Base-by-base conservation (phyloP, 2,888 invertebrate species). In the Drosophila lutescens region DNA sequence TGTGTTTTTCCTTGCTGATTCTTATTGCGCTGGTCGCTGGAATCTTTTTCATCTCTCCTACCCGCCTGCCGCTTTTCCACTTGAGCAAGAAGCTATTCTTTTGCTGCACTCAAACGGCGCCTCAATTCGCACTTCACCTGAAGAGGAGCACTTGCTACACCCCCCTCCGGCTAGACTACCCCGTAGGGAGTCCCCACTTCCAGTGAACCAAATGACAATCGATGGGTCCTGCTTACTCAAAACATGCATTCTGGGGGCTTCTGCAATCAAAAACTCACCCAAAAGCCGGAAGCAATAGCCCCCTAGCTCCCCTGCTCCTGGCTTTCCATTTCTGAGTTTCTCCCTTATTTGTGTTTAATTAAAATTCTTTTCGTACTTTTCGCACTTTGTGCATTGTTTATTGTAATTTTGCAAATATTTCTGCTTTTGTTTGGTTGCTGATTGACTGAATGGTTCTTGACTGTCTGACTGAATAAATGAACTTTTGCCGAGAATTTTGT, bases 41-140 rank as follows among this genome's bases (percentile, higher is more conserved):
- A 76, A 76, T 85, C 76, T 68, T 78, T 71, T 68, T 47, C 81
- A 75, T 50, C 20, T 20, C 51, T 55, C 43, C 44, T 40, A 23
- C 59, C 65, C 76, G 63, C 58, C 51, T 71, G 70, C 50, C 75
- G 78, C 80, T 83, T 80, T 83, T 86, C 71, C 78, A 86, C 87
- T 83, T 65, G 73, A 86, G 69, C 80, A 66, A 59, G 54, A 73
- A 68, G 80, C 80, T 74, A 73, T 88, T 88, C 88, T 86, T 75
- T 80, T 70, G 71, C 62, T 50, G 80, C 88, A 83, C 87, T 88
- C 62, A 62, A 87, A 79, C 80, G 76, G 50, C 74, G 77, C 82
- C 81, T 79, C 88, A 89, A 89, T 79, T 89, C 85, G 76, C 89
- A 87, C 86, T 87, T 89, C 82, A 89, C 73, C 82, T 85, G 73